These are phyloP conservation scores for Lissonota sp. DNA, from an alignment of 2,888 invertebrate genomes.

Conservation along the genomic window DNA sequence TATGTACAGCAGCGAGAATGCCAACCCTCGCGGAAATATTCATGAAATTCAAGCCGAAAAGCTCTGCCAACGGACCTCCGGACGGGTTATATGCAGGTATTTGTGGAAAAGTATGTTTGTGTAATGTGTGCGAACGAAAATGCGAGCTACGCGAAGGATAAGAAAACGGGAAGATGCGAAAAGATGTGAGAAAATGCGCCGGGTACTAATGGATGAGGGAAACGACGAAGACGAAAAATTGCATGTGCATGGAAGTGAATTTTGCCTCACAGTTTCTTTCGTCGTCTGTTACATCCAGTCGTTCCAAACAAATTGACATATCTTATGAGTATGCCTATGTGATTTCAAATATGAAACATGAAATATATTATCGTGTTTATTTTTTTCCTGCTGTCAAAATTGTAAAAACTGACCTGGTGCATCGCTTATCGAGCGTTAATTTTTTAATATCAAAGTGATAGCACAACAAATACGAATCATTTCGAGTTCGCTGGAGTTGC, in stretches of 20 bases:
- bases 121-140: slow-evolving; percentile 23
- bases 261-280: background rate
- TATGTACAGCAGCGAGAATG: slow-evolving; percentile 32
- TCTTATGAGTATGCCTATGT: background rate
- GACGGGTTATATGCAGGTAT: slow-evolving; percentile 5
- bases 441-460: no score
- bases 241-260: slow-evolving; percentile 24
- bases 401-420: no score
- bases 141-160: slow-evolving; percentile 17
- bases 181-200: slow-evolving; percentile 30
- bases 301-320: no score
- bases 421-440: no score
- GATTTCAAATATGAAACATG: no score
- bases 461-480: no score
- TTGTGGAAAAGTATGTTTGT: slow-evolving; percentile 19
- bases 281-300: background rate
- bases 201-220: slow-evolving; percentile 48
- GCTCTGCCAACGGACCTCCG: slow-evolving; percentile 60
- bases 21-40: slow-evolving; percentile 55
- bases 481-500: no score
- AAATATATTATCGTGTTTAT: no score
- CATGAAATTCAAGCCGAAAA: slow-evolving; percentile 64
- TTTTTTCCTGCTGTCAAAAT: no score
- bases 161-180: background rate
- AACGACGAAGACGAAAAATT: slow-evolving; percentile 28